Conservation (phyloP, 1,140 invertebrate genomes). For the Heliconius nattereri region DNA sequence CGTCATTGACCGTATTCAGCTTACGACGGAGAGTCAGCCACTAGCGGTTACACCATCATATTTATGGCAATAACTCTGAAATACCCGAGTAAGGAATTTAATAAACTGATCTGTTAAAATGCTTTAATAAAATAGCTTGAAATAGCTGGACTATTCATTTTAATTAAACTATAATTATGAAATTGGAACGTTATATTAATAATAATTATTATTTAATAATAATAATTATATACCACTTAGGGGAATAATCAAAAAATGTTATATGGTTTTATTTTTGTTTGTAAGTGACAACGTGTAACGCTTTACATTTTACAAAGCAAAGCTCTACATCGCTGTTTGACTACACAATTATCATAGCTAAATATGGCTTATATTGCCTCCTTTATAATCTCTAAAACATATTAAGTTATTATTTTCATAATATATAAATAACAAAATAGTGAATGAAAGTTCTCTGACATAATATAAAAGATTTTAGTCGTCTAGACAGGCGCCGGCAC, state of each 20-base stretch:
- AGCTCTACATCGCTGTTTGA: too few relatives aligned
- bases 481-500: conserved; percentile 46
- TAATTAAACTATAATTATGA: neutral
- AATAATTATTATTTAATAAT: too few relatives aligned
- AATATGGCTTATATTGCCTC: neutral
- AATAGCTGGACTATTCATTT: neutral
- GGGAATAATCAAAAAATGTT: too few relatives aligned
- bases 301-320: too few relatives aligned
- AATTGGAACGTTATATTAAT: neutral
- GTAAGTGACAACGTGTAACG: too few relatives aligned
- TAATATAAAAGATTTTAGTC: conserved; percentile 38
- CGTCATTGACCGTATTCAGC: conserved; percentile 5
- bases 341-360: too few relatives aligned
- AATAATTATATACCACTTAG: neutral
- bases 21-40: neutral
- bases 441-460: conserved; percentile 27
- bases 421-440: conserved; percentile 7
- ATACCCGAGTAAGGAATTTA: neutral
- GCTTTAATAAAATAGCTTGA: too few relatives aligned
- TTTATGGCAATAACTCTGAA: neutral
- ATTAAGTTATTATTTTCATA: neutral
- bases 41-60: neutral
- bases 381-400: neutral
- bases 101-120: neutral
- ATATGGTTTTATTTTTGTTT: too few relatives aligned